Conservation (phyloP, 2,113 vertebrate species). For the Platichthys flesus region DNA sequence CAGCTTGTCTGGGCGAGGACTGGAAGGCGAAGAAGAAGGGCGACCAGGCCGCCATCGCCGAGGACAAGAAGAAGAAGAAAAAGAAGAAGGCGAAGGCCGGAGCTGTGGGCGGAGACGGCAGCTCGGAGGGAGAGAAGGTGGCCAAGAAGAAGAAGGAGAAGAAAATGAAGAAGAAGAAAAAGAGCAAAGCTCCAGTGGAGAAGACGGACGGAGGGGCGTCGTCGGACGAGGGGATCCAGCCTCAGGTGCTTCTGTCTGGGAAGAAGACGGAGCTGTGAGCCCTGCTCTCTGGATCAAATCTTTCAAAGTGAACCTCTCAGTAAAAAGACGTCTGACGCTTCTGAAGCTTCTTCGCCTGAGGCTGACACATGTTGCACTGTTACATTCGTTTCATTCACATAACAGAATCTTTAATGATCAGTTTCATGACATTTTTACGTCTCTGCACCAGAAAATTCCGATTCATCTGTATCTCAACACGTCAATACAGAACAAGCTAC, state of each 20-base stretch:
- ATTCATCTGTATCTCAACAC: too few relatives aligned
- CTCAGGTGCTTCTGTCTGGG: conserved; percentile 64
- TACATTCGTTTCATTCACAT: neutral
- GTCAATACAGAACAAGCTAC: too few relatives aligned
- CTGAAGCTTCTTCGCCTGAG: neutral
- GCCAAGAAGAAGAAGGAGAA: conserved; percentile 63
- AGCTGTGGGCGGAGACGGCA: conserved; percentile 59
- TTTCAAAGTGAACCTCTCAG: neutral
- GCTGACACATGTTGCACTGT: neutral
- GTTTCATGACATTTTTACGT: neutral
- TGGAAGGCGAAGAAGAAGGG: conserved; percentile 88
- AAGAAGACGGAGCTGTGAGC: conserved; percentile 82
- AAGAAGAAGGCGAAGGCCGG: conserved; percentile 83
- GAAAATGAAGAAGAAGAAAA: conserved; percentile 72
- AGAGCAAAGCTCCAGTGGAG: conserved; percentile 55
- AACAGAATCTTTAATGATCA: neutral
- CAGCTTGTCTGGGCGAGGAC: conserved; percentile 71
- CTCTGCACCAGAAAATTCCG: too few relatives aligned
- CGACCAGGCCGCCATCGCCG: conserved; percentile 81
- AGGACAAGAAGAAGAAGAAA: conserved; percentile 83
- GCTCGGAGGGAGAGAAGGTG: conserved; percentile 60
- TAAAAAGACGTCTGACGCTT: neutral
- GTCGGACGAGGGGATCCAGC: conserved; percentile 74
- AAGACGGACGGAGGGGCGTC: conserved; percentile 43
- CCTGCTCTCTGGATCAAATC: neutral